These are phyloP conservation scores for Enteromius mattozi DNA, from an alignment of 2,797 vertebrate species.

Conservation along the genomic window DNA sequence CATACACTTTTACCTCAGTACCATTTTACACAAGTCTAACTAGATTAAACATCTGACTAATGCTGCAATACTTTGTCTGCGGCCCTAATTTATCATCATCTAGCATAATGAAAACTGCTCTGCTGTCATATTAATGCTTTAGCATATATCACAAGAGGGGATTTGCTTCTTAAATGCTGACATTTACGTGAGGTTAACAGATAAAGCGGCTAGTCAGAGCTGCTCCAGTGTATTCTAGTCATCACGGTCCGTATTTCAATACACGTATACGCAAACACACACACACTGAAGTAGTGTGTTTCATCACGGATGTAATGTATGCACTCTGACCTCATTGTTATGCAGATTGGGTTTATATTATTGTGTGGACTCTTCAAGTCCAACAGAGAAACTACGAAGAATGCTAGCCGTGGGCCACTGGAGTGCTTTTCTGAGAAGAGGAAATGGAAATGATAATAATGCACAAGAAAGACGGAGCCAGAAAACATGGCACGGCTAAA, in stretches of 20 bases:
- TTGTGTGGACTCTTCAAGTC: constrained; percentile 45
- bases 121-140: constrained; percentile 45
- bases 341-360: constrained; percentile 66
- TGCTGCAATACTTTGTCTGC: not conserved
- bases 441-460: constrained; percentile 56
- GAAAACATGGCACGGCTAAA: constrained; percentile 46
- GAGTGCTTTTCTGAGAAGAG: constrained; percentile 52
- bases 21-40: not conserved
- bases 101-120: constrained; percentile 29
- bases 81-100: constrained; percentile 53
- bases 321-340: constrained; percentile 61
- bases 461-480: constrained; percentile 47
- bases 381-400: constrained; percentile 41
- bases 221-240: constrained; percentile 1
- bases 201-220: constrained; percentile 14
- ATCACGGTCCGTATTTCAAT: not conserved
- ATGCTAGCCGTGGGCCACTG: constrained; percentile 56
- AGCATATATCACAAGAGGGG: constrained; percentile 19
- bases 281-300: constrained; percentile 23
- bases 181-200: constrained; percentile 24
- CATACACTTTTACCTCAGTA: constrained; percentile 11
- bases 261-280: not conserved
- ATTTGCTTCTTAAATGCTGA: constrained; percentile 27
- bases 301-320: constrained; percentile 49
- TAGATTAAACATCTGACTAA: constrained; percentile 18